Conservation (phyloP, 2,797 vertebrate species). For the Mormyrus proboscirostris region DNA sequence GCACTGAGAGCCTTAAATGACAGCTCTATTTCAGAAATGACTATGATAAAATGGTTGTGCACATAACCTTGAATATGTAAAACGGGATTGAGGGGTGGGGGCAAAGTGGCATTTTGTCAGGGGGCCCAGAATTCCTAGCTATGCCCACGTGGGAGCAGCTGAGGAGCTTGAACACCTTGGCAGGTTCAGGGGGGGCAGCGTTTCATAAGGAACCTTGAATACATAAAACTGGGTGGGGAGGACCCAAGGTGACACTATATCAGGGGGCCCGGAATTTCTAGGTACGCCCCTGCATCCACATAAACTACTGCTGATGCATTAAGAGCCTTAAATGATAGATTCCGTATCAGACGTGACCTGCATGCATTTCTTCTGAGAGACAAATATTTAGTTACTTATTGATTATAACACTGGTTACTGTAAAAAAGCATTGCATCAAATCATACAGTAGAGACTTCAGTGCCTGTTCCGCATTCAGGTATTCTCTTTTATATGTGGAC, state of each 20-base stretch:
- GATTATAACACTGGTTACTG: slow-evolving; percentile 2
- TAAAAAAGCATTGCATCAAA: neutral
- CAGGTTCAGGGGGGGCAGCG: neutral
- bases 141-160: neutral
- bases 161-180: neutral
- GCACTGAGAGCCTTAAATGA: neutral
- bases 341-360: neutral
- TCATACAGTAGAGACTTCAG: neutral
- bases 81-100: neutral
- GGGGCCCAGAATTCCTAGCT: neutral
- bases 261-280: neutral
- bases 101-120: neutral
- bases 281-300: neutral
- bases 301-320: neutral
- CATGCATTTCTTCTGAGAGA: neutral
- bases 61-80: neutral
- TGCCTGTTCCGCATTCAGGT: neutral
- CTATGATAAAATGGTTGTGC: neutral
- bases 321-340: neutral
- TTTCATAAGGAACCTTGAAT: neutral
- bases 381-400: slow-evolving; percentile 8
- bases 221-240: neutral
- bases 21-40: neutral
- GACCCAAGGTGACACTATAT: neutral
- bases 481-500: slow-evolving; percentile 9